A percentile compares a stretch with the other conserved stretches of the same genome.
Evolutionary conservation across 2,113 vertebrate species (phyloP).

Genomic region (Felis chaus): DNA sequence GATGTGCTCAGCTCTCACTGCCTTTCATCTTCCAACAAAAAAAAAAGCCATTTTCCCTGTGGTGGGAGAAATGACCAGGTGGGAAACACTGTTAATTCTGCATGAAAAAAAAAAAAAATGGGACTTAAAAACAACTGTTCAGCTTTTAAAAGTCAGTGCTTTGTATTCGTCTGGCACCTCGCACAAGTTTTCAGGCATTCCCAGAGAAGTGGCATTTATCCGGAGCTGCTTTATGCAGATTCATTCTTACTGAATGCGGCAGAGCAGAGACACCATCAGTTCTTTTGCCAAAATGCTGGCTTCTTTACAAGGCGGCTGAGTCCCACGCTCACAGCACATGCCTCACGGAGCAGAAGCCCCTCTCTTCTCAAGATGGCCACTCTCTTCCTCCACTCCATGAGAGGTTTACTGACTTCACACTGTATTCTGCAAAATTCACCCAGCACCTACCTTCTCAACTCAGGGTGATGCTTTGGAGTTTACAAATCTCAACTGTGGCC

Average conservation of each 20-base stretch:
- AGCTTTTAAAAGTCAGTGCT: conserved; percentile 41
- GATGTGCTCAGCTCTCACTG: not conserved
- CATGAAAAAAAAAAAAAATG: not conserved
- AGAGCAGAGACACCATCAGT: not conserved
- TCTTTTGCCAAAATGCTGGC: not conserved
- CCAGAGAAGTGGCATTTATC: conserved; percentile 17
- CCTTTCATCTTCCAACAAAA: conserved; percentile 48
- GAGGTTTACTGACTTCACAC: not conserved
- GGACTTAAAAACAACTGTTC: not conserved
- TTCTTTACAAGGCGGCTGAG: not conserved
- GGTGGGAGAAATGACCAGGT: conserved; percentile 38
- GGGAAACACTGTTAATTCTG: conserved; percentile 35
- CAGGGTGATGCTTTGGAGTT: not conserved
- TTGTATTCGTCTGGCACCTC: not conserved
- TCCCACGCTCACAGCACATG: not conserved
- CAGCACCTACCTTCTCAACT: not conserved
- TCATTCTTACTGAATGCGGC: not conserved
- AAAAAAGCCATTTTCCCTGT: conserved; percentile 7
- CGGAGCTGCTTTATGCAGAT: not conserved
- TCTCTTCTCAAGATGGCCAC: not conserved
- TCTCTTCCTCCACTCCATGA: not conserved
- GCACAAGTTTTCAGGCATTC: not conserved
- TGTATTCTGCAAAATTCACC: not conserved
- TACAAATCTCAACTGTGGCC: not conserved
- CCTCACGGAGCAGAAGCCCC: not conserved